These are phyloP conservation scores for Mormyrus hasselquistii DNA, from an alignment of 2,797 vertebrate species.

Conservation along the genomic window DNA sequence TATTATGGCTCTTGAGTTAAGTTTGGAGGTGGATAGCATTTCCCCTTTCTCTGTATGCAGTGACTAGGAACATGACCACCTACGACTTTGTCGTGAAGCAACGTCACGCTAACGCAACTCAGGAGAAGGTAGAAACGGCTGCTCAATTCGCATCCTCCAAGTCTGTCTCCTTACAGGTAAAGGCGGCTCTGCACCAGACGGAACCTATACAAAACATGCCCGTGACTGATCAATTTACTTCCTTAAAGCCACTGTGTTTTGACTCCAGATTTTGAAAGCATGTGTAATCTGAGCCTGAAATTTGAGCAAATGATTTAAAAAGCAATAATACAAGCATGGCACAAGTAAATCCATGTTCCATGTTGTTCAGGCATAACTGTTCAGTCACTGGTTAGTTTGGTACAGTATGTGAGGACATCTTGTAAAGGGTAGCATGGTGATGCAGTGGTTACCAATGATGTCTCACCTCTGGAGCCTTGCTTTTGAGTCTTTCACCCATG, in stretches of 20 bases:
- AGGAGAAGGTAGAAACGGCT: conserved; percentile 30
- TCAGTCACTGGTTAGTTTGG: background rate
- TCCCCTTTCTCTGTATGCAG: conserved; percentile 36
- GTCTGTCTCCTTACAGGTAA: conserved; percentile 41
- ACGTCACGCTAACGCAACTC: conserved; percentile 35
- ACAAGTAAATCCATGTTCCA: background rate
- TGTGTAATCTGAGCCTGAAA: background rate
- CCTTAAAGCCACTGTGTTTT: background rate
- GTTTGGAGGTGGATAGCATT: background rate
- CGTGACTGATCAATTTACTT: background rate
- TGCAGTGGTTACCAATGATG: background rate
- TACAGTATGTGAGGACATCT: background rate
- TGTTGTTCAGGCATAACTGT: background rate
- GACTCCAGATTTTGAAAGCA: background rate
- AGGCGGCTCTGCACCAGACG: background rate
- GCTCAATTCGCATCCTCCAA: conserved; percentile 24
- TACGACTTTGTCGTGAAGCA: conserved; percentile 60
- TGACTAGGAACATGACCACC: conserved; percentile 61
- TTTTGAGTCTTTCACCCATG: background rate
- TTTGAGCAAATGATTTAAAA: background rate
- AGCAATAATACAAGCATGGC: background rate
- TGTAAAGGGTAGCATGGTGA: background rate
- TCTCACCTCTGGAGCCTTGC: background rate
- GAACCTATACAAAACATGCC: background rate
- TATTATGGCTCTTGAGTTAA: background rate